Conservation (phyloP, 2,888 invertebrate genomes). For the Anthophora plumipes region DNA sequence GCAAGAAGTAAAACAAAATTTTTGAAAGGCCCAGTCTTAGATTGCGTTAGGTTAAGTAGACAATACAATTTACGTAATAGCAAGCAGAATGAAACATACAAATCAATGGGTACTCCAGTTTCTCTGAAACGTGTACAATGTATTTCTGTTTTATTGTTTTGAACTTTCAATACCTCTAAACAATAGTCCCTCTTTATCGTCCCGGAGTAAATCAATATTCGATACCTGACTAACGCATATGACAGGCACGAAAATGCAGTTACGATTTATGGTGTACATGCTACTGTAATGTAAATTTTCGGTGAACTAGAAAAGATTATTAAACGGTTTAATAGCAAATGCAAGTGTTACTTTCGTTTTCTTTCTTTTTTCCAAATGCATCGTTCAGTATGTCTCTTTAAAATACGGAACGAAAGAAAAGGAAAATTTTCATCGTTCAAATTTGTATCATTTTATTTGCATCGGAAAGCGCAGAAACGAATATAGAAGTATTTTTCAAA, state of each 20-base stretch:
- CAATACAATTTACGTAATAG: not conserved
- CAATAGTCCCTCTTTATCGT: slow-evolving; percentile 25
- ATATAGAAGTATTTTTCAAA: no score
- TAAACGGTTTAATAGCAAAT: not conserved
- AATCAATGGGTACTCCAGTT: not conserved
- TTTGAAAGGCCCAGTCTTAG: not conserved
- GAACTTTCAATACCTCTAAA: slow-evolving; percentile 18
- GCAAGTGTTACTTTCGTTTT: not conserved
- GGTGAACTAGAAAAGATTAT: not conserved
- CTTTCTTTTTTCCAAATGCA: not conserved
- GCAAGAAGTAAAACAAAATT: no score
- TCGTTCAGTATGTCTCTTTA: not conserved
- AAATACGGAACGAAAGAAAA: not conserved
- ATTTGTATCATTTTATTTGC: not conserved
- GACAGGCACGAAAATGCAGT: slow-evolving; percentile 29
- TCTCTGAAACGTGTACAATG: not conserved
- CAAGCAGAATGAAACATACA: not conserved
- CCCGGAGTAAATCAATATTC: slow-evolving; percentile 31
- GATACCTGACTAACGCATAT: slow-evolving; percentile 15
- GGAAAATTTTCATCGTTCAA: no score
- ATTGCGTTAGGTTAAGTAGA: no score
- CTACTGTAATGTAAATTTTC: not conserved
- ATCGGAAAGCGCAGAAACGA: no score
- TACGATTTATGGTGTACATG: slow-evolving; percentile 16
- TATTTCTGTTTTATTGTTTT: slow-evolving; percentile 19